Percentiles rank a stretch among this genome's conserved stretches.
Evolutionary conservation across 2,888 invertebrate genomes (phyloP).

Genomic region (Temnothorax unifasciatus): DNA sequence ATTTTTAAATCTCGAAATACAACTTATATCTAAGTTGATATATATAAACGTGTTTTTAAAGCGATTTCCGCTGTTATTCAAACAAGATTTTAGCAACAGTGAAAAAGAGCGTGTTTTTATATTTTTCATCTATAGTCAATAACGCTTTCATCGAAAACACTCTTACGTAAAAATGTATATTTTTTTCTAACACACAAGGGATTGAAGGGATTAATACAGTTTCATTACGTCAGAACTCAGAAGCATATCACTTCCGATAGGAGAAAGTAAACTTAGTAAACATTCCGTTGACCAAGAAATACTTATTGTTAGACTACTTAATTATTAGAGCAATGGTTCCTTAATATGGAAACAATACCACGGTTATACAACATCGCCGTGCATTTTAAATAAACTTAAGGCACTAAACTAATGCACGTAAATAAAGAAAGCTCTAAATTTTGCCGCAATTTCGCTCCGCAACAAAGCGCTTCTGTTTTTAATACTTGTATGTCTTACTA

Average conservation of each 20-base stretch:
- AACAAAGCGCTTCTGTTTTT: background rate
- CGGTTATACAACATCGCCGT: constrained; percentile 2
- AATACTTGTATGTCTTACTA: background rate
- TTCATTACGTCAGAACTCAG: constrained; percentile 29
- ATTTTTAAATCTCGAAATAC: background rate
- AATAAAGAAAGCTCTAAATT: constrained; percentile 17
- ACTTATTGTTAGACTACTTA: constrained; percentile 49
- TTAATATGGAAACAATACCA: constrained; percentile 12
- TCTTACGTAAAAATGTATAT: background rate
- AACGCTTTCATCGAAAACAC: background rate
- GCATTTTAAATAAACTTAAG: background rate
- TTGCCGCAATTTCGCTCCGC: background rate
- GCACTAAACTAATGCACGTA: background rate
- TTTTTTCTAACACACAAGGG: background rate
- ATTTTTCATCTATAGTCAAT: background rate
- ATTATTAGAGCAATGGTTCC: constrained; percentile 34
- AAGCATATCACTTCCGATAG: constrained; percentile 17
- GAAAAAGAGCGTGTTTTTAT: background rate
- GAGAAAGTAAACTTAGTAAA: constrained; percentile 59
- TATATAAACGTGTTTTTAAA: background rate
- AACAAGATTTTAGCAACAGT: background rate
- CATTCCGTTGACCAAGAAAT: constrained; percentile 34
- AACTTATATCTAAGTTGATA: background rate
- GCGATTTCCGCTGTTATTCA: background rate
- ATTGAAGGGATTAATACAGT: background rate